These are phyloP conservation scores for Trochalopteron elliotii DNA, from an alignment of 2,113 vertebrate genomes.

Conservation along the genomic window DNA sequence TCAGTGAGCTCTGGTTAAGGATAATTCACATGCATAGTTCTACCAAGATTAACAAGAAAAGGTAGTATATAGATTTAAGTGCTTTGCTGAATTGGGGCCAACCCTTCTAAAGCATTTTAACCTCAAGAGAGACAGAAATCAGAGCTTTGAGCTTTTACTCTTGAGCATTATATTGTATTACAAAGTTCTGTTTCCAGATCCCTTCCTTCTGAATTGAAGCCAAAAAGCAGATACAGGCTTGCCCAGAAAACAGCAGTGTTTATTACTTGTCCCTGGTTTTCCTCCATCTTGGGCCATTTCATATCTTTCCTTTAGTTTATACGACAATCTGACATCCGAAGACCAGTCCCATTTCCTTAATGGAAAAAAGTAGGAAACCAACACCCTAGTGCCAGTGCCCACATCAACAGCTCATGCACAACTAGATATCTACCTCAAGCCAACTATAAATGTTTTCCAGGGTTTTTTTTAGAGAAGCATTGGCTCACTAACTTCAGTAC, in stretches of 20 bases:
- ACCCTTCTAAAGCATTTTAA: background rate
- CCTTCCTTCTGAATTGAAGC: background rate
- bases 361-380: background rate
- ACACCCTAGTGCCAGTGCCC: background rate
- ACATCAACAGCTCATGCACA: background rate
- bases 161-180: background rate
- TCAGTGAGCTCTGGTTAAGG: background rate
- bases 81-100: background rate
- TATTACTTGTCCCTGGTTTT: background rate
- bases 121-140: background rate
- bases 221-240: constrained; percentile 24
- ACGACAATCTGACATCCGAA: accelerated
- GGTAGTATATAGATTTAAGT: background rate
- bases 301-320: background rate
- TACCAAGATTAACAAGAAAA: background rate
- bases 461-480: background rate
- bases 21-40: background rate
- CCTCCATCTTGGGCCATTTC: background rate
- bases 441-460: background rate
- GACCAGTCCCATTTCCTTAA: background rate
- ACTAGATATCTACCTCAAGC: background rate
- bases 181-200: background rate
- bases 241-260: background rate
- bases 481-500: background rate
- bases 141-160: background rate